Evolutionary conservation across 35 echinoderm and acorn worm species (phyloP).

Genomic region (Ptychodera flava): DNA sequence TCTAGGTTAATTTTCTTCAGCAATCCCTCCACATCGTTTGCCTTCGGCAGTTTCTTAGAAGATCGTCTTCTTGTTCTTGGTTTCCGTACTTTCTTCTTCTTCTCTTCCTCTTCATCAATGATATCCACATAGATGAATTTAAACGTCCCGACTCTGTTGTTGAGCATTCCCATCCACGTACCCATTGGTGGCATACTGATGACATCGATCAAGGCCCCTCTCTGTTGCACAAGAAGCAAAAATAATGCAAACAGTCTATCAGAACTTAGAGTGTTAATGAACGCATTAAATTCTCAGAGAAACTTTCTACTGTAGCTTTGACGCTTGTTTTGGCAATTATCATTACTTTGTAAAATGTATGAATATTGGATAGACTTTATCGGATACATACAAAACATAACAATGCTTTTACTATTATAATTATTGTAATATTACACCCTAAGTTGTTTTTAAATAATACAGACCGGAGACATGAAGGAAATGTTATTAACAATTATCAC

Average conservation of each 20-base stretch:
- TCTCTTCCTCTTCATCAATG: not conserved
- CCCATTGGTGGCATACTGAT: constrained; percentile 18
- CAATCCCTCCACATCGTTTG: not conserved
- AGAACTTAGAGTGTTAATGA: not conserved
- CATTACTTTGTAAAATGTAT: too few relatives aligned
- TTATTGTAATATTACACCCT: too few relatives aligned
- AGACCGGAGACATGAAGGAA: too few relatives aligned
- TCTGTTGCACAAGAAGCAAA: constrained; percentile 4
- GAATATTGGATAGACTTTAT: too few relatives aligned
- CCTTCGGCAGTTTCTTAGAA: not conserved
- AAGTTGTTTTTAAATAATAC: too few relatives aligned
- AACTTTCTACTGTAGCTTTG: too few relatives aligned
- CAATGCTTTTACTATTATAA: too few relatives aligned
- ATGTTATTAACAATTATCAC: too few relatives aligned
- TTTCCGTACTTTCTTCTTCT: not conserved
- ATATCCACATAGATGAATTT: constrained; percentile 19
- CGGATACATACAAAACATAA: too few relatives aligned
- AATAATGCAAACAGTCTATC: not conserved
- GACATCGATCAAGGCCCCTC: not conserved
- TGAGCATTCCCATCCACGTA: constrained; percentile 9
- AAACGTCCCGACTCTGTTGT: constrained; percentile 15
- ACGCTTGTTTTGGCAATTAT: too few relatives aligned
- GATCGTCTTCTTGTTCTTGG: not conserved
- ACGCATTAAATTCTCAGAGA: too few relatives aligned
- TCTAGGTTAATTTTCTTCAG: not conserved